These are phyloP conservation scores for Drosophila eugracilis DNA, from an alignment of 1,140 invertebrate species.

Conservation along the genomic window DNA sequence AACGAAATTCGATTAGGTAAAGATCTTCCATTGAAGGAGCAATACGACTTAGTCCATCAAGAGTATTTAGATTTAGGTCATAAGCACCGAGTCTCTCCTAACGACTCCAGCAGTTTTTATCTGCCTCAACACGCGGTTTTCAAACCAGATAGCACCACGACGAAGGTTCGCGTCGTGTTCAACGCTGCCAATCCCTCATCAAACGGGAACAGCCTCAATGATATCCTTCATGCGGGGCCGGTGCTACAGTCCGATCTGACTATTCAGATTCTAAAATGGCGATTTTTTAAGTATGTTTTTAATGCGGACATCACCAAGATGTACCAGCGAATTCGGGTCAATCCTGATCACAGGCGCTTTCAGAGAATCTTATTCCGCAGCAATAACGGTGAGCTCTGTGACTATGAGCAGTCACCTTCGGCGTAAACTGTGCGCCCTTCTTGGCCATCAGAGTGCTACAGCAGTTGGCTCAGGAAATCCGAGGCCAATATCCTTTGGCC, in stretches of 20 bases:
- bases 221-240: background rate
- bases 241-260: background rate
- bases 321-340: background rate
- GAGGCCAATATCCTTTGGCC: slow-evolving; percentile 4
- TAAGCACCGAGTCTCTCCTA: background rate
- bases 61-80: slow-evolving; percentile 1
- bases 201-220: slow-evolving; percentile 1
- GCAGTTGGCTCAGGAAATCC: background rate
- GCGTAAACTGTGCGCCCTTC: background rate
- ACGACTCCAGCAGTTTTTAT: background rate
- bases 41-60: background rate
- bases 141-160: no score
- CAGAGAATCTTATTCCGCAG: background rate
- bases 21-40: no score
- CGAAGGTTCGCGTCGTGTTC: no score
- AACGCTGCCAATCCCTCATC: background rate
- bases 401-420: background rate
- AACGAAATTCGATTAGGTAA: background rate
- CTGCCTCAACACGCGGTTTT: no score
- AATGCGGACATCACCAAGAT: background rate
- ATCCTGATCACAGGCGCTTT: background rate
- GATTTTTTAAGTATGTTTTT: background rate
- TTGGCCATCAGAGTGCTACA: background rate
- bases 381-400: background rate
- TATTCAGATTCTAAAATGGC: background rate